A percentile compares a stretch with the other conserved stretches of the same genome.
phyloP scores from a whole-genome alignment of 2,797 vertebrate species.

The Trichosurus vulpecula region DNA sequence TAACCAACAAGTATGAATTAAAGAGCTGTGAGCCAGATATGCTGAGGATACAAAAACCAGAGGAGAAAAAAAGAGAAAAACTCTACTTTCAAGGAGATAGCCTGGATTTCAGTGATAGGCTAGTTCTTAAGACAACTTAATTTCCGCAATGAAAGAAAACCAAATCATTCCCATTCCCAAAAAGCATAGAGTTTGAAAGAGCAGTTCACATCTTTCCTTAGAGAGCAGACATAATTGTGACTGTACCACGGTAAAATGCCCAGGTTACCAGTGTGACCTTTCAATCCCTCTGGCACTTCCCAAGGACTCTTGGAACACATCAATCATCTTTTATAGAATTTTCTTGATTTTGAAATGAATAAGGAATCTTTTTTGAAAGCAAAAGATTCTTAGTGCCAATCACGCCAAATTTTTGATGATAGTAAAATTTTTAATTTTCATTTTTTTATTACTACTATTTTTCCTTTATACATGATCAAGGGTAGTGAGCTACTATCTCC shows the following conservation, averaged over 20 bases:
- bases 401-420: not conserved
- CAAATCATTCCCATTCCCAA: not conserved
- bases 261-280: not conserved
- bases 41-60: not conserved
- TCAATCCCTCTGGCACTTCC: not conserved
- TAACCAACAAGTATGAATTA: not conserved
- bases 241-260: not conserved
- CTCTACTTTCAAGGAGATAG: not conserved
- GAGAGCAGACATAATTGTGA: not conserved
- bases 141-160: not conserved
- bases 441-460: not conserved
- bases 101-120: not conserved
- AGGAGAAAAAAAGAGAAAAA: not conserved
- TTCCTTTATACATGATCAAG: not conserved
- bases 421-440: not conserved
- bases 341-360: not conserved
- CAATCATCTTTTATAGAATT: not conserved
- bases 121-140: not conserved
- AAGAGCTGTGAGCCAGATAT: not conserved
- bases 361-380: not conserved
- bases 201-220: not conserved
- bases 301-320: not conserved
- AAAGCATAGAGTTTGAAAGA: not conserved
- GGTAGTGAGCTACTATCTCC: not conserved
- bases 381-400: not conserved